Base-by-base conservation (phyloP, 2,797 vertebrate species). In the Percopsis omiscomaycus region DNA sequence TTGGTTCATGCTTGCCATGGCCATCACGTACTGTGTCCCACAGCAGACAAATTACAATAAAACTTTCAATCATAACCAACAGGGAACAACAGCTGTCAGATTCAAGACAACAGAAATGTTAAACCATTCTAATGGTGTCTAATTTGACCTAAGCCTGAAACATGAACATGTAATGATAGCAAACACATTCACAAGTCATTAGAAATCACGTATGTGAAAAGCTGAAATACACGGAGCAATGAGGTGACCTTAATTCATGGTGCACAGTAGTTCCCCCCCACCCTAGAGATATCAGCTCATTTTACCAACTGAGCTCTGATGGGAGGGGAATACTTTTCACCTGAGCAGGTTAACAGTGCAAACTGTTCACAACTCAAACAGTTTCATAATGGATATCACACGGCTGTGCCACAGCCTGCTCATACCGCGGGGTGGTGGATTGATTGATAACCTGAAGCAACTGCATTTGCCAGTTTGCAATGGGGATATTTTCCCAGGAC, bases 221-320 rank as follows among this genome's bases (percentile, higher is more conserved):
- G 61, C 74, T 77, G 67, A 75, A 83, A 78, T 73, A 74, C 65
- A 78, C 52, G 16, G 57, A 8, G 62, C 64, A 73, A 57, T 79
- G 83, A 86, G 84, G 85, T 88, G 82, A 84, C 86, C 80, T 69
- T 65, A 65, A 75, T 81, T 81, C 72, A 80, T 70, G 30, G 65
- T 76, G 77, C 79, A 75, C 68, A 74, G 77, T 74, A 77, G 55
- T 22, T 46, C 3, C 12, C 0, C 80, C 74, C 62, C 61, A 51
- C 73, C 79, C 68, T 66, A 82, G 78, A 70, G 55, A 71, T 74
- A 74, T 74, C 50, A 55, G 66, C 67, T 68, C 46, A 63, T 66
- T 64, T 75, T 59, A 80, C 59, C 55, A 11, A 67, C 73, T 74
- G 68, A 3, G 56, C 77, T 60, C 75, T 62, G 68, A 67, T 58